Evolutionary conservation across 2,888 invertebrate genomes (phyloP).

Genomic region (Ischnus inquisitorius): DNA sequence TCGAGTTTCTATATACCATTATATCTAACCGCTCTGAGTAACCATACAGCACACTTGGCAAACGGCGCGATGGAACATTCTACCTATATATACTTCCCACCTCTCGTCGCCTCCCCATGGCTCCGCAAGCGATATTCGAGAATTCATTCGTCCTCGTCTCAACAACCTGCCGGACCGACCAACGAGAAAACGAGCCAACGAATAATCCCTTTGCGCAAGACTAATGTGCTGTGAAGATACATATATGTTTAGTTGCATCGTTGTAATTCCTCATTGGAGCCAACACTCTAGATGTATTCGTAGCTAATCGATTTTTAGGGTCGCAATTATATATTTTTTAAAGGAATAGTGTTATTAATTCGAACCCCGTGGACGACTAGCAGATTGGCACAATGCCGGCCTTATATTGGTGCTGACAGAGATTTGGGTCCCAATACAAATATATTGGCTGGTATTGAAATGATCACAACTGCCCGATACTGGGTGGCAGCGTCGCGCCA

Average conservation of each 20-base stretch:
- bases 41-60: background rate
- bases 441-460: no score
- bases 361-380: no score
- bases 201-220: slow-evolving; percentile 54
- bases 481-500: no score
- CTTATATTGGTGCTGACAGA: no score
- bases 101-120: slow-evolving; percentile 53
- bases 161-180: slow-evolving; percentile 61
- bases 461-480: no score
- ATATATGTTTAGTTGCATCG: background rate
- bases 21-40: background rate
- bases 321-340: slow-evolving; percentile 12
- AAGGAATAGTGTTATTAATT: slow-evolving; percentile 47
- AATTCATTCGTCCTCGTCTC: slow-evolving; percentile 68
- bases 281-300: slow-evolving; percentile 39
- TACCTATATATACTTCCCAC: slow-evolving; percentile 35
- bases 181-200: slow-evolving; percentile 55
- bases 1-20: slow-evolving; percentile 43
- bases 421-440: no score
- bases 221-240: background rate
- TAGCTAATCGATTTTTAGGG: slow-evolving; percentile 24
- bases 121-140: slow-evolving; percentile 50
- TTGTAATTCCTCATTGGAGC: slow-evolving; percentile 54
- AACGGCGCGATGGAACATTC: slow-evolving; percentile 1
- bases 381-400: no score